Evolutionary conservation across 2,113 vertebrate genomes (phyloP).

Genomic region (Carassius auratus): DNA sequence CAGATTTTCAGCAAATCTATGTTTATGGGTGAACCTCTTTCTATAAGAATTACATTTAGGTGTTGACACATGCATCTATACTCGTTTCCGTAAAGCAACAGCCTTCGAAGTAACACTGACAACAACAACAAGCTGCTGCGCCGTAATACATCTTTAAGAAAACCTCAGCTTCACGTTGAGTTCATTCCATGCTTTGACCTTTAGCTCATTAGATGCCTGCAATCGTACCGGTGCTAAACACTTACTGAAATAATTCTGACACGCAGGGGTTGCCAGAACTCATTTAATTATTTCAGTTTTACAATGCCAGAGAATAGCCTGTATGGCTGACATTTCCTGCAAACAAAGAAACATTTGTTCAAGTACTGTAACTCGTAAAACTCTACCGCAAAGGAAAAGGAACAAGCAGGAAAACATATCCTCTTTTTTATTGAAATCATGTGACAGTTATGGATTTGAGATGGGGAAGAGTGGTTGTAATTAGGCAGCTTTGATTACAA

Average conservation of each 20-base stretch:
- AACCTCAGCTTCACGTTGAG: not conserved
- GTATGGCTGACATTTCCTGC: slow-evolving; percentile 58
- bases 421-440: slow-evolving; percentile 2
- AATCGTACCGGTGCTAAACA: slow-evolving; percentile 57
- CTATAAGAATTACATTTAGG: not conserved
- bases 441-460: not conserved
- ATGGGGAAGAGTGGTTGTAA: not conserved
- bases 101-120: not conserved
- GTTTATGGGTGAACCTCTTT: no score
- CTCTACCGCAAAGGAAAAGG: not conserved
- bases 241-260: slow-evolving; percentile 65
- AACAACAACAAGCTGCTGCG: not conserved
- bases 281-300: slow-evolving; percentile 62
- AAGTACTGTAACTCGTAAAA: slow-evolving; percentile 64
- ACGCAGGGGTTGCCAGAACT: slow-evolving; percentile 62
- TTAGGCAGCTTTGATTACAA: slow-evolving; percentile 19
- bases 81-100: not conserved
- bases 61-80: not conserved
- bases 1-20: no score
- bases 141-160: not conserved
- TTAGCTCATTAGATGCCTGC: slow-evolving; percentile 46
- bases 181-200: slow-evolving; percentile 30
- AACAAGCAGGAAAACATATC: not conserved
- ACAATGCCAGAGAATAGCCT: slow-evolving; percentile 55
- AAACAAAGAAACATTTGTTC: slow-evolving; percentile 57